These are phyloP conservation scores for Anomalospiza imberbis DNA, from an alignment of 2,797 vertebrate species.

Conservation along the genomic window DNA sequence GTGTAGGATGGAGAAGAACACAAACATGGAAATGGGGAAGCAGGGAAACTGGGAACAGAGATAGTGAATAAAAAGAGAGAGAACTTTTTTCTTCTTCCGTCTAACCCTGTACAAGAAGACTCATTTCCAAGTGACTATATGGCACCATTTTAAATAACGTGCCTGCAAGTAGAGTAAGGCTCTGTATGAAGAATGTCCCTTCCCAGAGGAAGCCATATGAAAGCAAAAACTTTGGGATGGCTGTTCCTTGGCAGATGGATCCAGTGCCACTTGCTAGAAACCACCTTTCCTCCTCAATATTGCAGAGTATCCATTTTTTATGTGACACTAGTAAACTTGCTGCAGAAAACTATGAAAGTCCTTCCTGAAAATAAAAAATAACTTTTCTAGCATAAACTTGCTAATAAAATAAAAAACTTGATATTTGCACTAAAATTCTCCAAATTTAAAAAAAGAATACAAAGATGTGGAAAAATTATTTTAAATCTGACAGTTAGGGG, in stretches of 20 bases:
- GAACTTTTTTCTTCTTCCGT: not conserved
- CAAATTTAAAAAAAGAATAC: not conserved
- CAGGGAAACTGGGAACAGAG: rapidly evolving
- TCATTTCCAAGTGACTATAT: not conserved
- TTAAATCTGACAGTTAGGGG: not conserved
- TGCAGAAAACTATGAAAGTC: not conserved
- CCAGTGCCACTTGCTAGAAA: not conserved
- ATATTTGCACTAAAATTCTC: not conserved
- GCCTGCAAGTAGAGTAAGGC: not conserved
- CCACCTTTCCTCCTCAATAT: not conserved
- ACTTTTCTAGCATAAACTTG: not conserved
- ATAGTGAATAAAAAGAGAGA: not conserved
- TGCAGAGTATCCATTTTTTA: not conserved
- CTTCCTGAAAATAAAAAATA: not conserved
- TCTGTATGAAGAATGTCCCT: not conserved
- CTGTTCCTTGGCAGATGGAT: not conserved
- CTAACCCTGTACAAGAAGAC: not conserved
- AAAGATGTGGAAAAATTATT: not conserved
- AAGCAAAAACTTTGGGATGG: rapidly evolving
- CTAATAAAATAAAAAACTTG: not conserved
- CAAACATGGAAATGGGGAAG: not conserved
- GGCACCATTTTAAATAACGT: not conserved
- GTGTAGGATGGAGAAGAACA: not conserved
- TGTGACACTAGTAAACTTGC: not conserved
- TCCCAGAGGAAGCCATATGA: not conserved